Conservation (phyloP, 2,888 invertebrate genomes). For the Chaitophorus viminalis region DNA sequence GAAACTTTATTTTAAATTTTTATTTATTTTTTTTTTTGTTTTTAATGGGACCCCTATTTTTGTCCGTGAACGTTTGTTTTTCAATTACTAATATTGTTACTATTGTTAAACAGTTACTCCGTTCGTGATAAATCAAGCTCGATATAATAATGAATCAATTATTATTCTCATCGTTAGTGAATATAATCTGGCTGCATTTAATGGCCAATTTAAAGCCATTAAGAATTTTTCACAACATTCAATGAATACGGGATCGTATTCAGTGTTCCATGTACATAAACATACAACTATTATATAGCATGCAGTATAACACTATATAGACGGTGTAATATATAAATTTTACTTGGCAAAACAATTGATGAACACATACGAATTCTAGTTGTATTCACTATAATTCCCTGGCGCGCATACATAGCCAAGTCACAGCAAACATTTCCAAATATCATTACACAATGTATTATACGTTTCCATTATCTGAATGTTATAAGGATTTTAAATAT, state of each 20-base stretch:
- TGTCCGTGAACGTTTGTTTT: conserved; percentile 1
- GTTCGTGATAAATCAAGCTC: not conserved
- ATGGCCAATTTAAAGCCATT: conserved; percentile 11
- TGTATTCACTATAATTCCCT: not conserved
- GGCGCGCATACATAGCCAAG: not conserved
- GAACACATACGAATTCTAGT: not conserved
- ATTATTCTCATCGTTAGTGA: not conserved
- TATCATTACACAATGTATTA: not conserved
- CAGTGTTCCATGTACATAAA: not conserved
- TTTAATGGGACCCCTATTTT: not conserved
- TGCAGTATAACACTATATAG: not conserved
- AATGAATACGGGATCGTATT: not conserved
- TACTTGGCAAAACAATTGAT: not conserved
- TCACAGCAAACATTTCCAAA: not conserved
- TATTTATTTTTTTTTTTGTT: not conserved
- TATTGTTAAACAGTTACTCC: not conserved
- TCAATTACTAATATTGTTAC: not conserved
- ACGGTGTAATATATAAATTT: not conserved
- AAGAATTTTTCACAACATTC: not conserved
- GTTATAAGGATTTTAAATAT: not conserved
- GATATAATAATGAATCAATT: not conserved
- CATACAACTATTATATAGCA: not conserved
- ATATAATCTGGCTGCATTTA: conserved; percentile 13
- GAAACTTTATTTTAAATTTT: too few species aligned
- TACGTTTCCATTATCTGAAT: not conserved